Percentiles rank a stretch among this genome's conserved stretches.
These are phyloP conservation scores for Melangyna quadrimaculata DNA, from an alignment of 2,888 invertebrate genomes.

Conservation along the genomic window DNA sequence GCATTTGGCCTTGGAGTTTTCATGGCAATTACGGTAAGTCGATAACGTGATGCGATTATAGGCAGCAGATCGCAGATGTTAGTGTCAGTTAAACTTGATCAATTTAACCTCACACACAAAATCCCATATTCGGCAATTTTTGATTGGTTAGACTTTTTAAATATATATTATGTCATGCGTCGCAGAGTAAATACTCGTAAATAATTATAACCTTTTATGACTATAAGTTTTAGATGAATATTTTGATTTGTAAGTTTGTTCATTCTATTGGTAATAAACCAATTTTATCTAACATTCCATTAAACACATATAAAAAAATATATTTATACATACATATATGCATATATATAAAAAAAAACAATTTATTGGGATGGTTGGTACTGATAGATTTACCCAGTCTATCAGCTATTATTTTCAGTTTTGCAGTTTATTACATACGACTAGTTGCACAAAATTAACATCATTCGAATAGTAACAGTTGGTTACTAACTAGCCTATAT, in stretches of 20 bases:
- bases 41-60: background rate
- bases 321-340: too few relatives aligned
- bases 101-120: constrained; percentile 18
- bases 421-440: too few relatives aligned
- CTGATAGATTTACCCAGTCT: too few relatives aligned
- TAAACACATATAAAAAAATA: too few relatives aligned
- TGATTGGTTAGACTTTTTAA: background rate
- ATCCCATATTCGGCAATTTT: constrained; percentile 21
- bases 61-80: background rate
- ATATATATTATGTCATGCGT: background rate
- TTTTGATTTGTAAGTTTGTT: background rate
- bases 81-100: background rate
- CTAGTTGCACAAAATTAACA: too few relatives aligned
- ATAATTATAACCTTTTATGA: background rate
- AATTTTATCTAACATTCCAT: too few relatives aligned
- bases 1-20: constrained; percentile 94
- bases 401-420: too few relatives aligned
- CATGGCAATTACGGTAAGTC: constrained; percentile 88
- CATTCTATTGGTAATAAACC: background rate
- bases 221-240: background rate
- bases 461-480: too few relatives aligned
- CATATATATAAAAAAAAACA: too few relatives aligned
- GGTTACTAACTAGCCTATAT: too few relatives aligned
- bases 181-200: background rate
- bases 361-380: too few relatives aligned